A percentile compares a stretch with the other conserved stretches of the same genome.
These are phyloP conservation scores for Sebastes miniatus DNA, from an alignment of 2,797 vertebrate genomes.

Conservation along the genomic window DNA sequence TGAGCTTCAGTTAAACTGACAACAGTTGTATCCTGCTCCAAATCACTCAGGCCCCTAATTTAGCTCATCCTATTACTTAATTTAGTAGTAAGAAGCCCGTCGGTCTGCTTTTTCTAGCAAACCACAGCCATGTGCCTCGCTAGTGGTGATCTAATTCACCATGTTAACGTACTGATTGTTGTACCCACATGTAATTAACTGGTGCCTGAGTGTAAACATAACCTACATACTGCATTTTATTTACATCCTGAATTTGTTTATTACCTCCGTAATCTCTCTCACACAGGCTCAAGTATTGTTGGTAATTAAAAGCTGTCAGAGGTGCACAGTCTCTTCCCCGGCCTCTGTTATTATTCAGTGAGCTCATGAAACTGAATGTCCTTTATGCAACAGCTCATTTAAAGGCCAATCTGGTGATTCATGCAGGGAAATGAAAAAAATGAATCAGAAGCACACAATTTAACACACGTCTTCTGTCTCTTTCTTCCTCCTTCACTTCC, in stretches of 20 bases:
- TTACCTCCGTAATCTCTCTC: constrained; percentile 14
- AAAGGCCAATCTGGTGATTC: constrained; percentile 59
- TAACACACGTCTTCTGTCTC: background rate
- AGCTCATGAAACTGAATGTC: constrained; percentile 62
- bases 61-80: background rate
- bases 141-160: background rate
- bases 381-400: constrained; percentile 66
- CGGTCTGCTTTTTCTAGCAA: background rate
- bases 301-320: constrained; percentile 42
- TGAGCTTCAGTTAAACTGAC: background rate
- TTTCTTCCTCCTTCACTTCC: constrained; percentile 1
- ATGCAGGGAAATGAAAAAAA: constrained; percentile 1
- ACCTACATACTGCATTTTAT: background rate
- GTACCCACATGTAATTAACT: background rate
- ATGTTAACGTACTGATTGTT: background rate
- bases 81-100: background rate
- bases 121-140: background rate
- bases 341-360: constrained; percentile 41
- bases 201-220: background rate
- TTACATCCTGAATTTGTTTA: background rate
- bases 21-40: background rate
- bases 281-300: constrained; percentile 5
- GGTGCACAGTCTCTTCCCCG: constrained; percentile 15
- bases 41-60: background rate
- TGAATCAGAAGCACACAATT: constrained; percentile 11